These are phyloP conservation scores for Eptesicus fuscus DNA, from an alignment of 2,113 vertebrate species.

Conservation along the genomic window DNA sequence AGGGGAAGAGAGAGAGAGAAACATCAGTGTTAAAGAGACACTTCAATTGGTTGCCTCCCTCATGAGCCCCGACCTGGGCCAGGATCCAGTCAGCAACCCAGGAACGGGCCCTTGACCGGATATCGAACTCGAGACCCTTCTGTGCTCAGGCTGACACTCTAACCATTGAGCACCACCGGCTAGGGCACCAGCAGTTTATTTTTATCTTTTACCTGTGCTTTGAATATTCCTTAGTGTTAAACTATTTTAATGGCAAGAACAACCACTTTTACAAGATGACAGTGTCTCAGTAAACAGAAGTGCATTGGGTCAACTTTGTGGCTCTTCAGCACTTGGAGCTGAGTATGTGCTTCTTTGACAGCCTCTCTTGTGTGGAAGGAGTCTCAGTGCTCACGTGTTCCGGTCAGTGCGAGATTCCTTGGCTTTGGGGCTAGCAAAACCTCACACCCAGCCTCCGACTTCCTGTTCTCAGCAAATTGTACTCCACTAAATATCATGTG, in stretches of 20 bases:
- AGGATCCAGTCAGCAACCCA: no score
- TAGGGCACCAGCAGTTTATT: not conserved
- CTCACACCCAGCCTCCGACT: not conserved
- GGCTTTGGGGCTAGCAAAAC: not conserved
- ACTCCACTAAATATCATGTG: not conserved
- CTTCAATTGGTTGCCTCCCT: no score
- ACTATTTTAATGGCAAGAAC: not conserved
- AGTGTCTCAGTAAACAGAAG: not conserved
- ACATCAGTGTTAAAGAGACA: no score
- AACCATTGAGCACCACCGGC: no score
- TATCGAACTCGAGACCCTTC: no score
- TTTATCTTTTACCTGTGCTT: not conserved
- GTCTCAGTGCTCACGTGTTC: accelerated
- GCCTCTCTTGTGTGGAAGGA: not conserved
- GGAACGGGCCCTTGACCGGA: no score
- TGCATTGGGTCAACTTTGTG: accelerated
- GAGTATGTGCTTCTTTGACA: not conserved
- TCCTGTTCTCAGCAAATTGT: not conserved
- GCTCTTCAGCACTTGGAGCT: not conserved
- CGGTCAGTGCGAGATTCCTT: no score
- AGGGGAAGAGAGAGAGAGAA: no score
- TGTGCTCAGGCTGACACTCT: no score
- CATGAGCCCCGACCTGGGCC: no score
- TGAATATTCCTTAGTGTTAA: not conserved
- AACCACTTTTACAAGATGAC: not conserved